Base-by-base conservation (phyloP, 1,140 invertebrate species). In the Pararge aegeria region DNA sequence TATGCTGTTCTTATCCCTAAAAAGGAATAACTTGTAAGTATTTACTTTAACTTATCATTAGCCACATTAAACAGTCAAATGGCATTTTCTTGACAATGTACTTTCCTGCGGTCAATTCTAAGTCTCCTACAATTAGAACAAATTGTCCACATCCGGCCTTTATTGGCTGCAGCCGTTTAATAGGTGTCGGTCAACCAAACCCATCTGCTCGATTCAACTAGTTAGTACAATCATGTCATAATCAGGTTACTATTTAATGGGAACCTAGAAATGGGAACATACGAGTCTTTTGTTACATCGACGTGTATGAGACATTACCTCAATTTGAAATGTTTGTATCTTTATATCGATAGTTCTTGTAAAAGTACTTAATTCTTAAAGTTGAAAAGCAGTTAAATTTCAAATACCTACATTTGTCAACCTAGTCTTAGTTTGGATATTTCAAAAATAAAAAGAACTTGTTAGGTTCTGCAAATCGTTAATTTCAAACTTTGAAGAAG, bases 121-220 rank as follows among this genome's bases (percentile, higher is more conserved):
- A 71, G 67, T 66, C 68, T 51, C 62, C 64, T 68, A 72, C 76
- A 81, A 83, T 84, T 87, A 83, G 72, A 74, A 69, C 73, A 82
- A 89, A 89, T 89, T 89, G 83, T 71, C 72, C 57, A 77, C 83
- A 85, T 89, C 85, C 85, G 83, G 82, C 66, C 62, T 70, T 72
- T 77, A 85, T 85, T 80, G 82, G 74, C 73, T 69, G 68, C 73
- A 67, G 70, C 65, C 70, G 64, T 82, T 82, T 79, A 87, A 81
- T 83, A 87, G 78, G 80, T 87, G 86, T 84, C 70, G 74, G 66
- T 72, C 78, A 80, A 85, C 78, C 75, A 70, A 78, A 80, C 68
- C 74, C 85, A 88, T 87, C 80, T 86, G 86, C 77, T 73, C 63
- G 61, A 70, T 72, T 73, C 61, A 61, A 65, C 42, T 63, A 38